Evolutionary conservation across 2,113 vertebrate genomes (phyloP).

Genomic region (Corythornis vintsioides): DNA sequence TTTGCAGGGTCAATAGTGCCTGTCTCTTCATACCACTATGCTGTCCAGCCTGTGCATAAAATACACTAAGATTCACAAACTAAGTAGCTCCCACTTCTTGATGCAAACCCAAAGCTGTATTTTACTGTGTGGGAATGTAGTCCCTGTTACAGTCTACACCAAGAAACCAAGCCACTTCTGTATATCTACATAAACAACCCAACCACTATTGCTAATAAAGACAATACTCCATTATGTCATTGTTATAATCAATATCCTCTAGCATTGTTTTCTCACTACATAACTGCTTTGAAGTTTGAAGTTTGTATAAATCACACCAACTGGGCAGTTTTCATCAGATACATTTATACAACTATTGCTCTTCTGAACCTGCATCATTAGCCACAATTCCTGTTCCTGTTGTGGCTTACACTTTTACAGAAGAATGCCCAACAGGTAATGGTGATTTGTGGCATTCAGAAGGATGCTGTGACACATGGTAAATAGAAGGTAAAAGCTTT

Average conservation of each 20-base stretch:
- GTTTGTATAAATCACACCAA: not conserved
- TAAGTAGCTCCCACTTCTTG: not conserved
- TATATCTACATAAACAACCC: not conserved
- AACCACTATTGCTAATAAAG: not conserved
- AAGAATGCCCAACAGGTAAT: not conserved
- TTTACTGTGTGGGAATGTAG: not conserved
- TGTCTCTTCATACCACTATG: not conserved
- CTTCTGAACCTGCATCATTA: conserved; percentile 1
- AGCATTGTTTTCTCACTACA: not conserved
- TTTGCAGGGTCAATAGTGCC: not conserved
- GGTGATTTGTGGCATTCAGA: conserved; percentile 31
- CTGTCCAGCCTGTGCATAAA: not conserved
- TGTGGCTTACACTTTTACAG: not conserved
- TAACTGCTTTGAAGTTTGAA: not conserved
- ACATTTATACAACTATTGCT: not conserved
- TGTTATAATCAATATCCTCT: conserved; percentile 17
- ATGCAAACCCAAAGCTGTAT: not conserved
- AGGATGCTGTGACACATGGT: conserved; percentile 63
- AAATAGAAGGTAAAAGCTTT: conserved; percentile 74
- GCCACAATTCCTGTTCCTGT: conserved; percentile 15
- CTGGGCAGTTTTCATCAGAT: not conserved
- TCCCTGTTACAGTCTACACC: not conserved
- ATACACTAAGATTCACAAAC: not conserved
- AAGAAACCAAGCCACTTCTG: not conserved
- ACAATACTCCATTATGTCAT: not conserved